phyloP scores from a whole-genome alignment of 2,888 invertebrate species.

The Pandemis heparana region DNA sequence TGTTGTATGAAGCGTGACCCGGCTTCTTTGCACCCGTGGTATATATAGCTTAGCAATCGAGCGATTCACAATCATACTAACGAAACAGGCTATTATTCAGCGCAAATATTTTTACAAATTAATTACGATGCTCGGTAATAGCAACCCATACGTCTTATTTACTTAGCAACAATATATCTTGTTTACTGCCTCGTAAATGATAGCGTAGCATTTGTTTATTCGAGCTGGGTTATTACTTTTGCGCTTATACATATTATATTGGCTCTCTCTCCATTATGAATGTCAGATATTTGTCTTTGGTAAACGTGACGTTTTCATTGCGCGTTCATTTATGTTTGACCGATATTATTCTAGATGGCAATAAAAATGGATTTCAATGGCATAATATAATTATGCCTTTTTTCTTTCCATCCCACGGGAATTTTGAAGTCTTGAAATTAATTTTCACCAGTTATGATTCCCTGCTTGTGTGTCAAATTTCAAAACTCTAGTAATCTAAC shows the following conservation, averaged over 20 bases:
- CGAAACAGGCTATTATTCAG: neutral
- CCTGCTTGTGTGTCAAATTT: too few relatives aligned
- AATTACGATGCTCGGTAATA: neutral
- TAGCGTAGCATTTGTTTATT: constrained; percentile 19
- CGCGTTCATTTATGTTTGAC: neutral
- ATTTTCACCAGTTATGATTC: too few relatives aligned
- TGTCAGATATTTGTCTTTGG: constrained; percentile 8
- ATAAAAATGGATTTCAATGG: too few relatives aligned
- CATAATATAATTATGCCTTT: too few relatives aligned
- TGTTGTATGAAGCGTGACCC: too few relatives aligned
- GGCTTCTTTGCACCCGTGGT: too few relatives aligned
- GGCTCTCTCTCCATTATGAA: neutral
- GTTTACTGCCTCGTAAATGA: constrained; percentile 14
- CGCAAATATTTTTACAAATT: neutral
- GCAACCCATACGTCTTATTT: neutral
- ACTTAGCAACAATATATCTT: constrained; percentile 2
- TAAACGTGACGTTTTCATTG: neutral
- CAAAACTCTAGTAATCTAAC: too few relatives aligned
- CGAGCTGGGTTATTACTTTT: constrained; percentile 16
- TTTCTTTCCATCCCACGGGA: too few relatives aligned
- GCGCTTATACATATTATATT: neutral
- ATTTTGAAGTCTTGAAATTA: too few relatives aligned
- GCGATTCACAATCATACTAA: neutral
- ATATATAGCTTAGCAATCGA: too few relatives aligned
- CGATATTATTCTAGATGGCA: too few relatives aligned